Base-by-base conservation (phyloP, 2,797 vertebrate genomes). In the Sebastes reedi region DNA sequence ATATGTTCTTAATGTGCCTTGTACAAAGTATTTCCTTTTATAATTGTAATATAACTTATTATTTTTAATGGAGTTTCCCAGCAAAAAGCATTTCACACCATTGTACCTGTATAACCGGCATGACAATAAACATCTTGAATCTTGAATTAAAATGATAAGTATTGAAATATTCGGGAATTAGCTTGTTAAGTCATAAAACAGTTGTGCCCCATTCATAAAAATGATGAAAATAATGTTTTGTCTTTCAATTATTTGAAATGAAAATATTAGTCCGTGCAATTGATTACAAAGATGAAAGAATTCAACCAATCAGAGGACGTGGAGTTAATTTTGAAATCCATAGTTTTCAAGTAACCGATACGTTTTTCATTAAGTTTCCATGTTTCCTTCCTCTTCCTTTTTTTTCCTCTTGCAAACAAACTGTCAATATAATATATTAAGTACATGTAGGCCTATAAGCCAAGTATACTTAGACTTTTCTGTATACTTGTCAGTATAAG, bases 91-190 rank as follows among this genome's bases (percentile, higher is more conserved):
- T 39, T 42, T 14, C 5, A 42, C 39, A 39, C 36, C 13, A 14
- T 39, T 39, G 0, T 39, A 39, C 13, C 13, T 39, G 13, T 39
- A 39, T 39, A 1, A 39, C 36, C 13, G 13, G 39, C 5, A 0
- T 42, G 13, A 42, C 39, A 42, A 42, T 42, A 42, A 42, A 42
- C 39, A 42, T 42, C 39, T 42, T 42, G 13, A 42, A 42, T 42
- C 39, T 42, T 42, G 39, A 42, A 42, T 70, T 30, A 54, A 42
- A 22, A 25, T 56, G 30, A 55, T 16, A 25, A 34, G 1, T 0
- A 70, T 4, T 25, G 16, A 25, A 13, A 29, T 50, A 73, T 62
- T 52, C 14, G 25, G 2, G 4, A 25, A 36, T 25, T 13, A 11
- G 16, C 22, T 58, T 25, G n/a, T 7, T 32, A 34, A 27, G 12